A percentile compares a stretch with the other conserved stretches of the same genome.
These are phyloP conservation scores for Anthrax anthrax DNA, from an alignment of 2,888 invertebrate species.

Conservation along the genomic window DNA sequence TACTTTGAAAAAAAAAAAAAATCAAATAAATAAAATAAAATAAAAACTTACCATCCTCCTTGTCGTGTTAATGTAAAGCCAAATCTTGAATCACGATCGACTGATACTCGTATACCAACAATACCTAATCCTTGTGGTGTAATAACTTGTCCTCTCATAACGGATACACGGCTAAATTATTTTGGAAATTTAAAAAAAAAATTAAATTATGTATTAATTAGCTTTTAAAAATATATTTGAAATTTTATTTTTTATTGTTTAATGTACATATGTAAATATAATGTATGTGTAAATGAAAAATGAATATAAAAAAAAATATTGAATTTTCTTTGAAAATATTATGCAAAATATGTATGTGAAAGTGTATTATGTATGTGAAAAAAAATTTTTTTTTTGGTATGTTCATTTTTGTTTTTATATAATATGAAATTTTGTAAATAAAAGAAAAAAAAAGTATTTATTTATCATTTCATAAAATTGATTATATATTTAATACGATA, in stretches of 20 bases:
- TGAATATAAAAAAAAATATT: background rate
- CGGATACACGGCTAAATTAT: conserved; percentile 90
- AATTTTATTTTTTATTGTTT: background rate
- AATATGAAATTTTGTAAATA: no score
- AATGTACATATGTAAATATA: background rate
- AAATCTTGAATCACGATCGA: conserved; percentile 84
- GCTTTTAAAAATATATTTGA: no score
- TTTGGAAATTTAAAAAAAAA: conserved; percentile 4
- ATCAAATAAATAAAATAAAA: no score
- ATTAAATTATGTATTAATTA: conserved; percentile 7
- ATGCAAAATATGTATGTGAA: no score
- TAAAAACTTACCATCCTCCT: conserved; percentile 76
- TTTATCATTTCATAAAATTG: no score
- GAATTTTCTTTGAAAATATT: no score
- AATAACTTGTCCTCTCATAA: conserved; percentile 94
- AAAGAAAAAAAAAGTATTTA: no score
- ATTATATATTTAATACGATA: no score
- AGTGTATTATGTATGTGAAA: no score
- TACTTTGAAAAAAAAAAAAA: no score
- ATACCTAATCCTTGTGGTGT: conserved; percentile 90
- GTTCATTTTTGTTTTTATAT: no score
- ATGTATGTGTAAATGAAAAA: background rate
- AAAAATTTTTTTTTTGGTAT: no score
- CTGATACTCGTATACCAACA: conserved; percentile 92
- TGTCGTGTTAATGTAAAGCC: conserved; percentile 90